Evolutionary conservation across 2,113 vertebrate species (phyloP), one percentile per base, ranked within the genome.

Genomic region (Halichoerus grypus): DNA sequence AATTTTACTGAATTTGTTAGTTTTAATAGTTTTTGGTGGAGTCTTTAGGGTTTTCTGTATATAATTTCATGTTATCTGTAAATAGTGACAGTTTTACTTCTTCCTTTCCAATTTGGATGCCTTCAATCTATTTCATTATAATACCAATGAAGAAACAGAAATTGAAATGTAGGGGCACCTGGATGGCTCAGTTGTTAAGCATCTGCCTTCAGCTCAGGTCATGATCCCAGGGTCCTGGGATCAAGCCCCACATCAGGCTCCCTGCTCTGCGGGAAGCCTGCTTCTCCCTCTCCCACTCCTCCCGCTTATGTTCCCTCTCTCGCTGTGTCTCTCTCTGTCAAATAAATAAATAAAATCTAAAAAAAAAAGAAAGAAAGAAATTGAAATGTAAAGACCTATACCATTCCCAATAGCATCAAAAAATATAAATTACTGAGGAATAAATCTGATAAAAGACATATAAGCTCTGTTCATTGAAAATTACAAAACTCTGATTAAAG

Each of bases 81-180:
- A 77, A 77, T 18, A 77, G 74, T 49, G 46, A 49, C 42, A 49
- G 42, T 18, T 79, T 79, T 33, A 79, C 76, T 63, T 84, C 53
- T 81, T 74, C 53, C 26, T 88, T 74, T 88, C 53, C 36, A 74
- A 46, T 57, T 28, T 74, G 51, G 36, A 31, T 88, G 12, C 28
- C 53, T 59, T 74, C 15, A 67, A 57, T 53, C 33, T 53, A 57
- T 93, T 92, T 92, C 36, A 80, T 84, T 39, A 65, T 55, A 46
- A 49, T 19, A 72, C 31, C 63, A 91, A 65, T 65, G 39, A 94
- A 79, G 46, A 86, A 94, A 84, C 39, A 53, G n/a, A 95, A 91
- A 61, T 65, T 91, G 81, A 87, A 86, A 95, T 77, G 57, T 69
- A 39, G 46, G 46, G 46, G 7, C 7, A 46, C 46, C 46, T 46